Percentiles rank a stretch among this genome's conserved stretches.
Evolutionary conservation across 2,113 vertebrate species (phyloP).

Genomic region (Pachycephala philippinensis): DNA sequence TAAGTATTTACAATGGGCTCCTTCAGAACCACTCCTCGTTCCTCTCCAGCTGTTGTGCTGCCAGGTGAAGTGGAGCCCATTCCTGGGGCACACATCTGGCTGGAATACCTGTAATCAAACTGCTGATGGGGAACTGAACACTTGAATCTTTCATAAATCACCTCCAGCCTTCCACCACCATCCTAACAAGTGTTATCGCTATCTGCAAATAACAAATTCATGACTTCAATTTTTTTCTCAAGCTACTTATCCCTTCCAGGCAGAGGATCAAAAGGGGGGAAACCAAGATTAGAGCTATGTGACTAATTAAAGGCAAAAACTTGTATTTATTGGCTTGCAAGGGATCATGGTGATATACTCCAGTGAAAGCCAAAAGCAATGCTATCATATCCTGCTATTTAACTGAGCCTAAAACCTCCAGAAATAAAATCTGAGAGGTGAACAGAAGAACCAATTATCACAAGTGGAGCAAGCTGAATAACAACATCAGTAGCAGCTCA

Average conservation of each 20-base stretch:
- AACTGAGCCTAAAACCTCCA: background rate
- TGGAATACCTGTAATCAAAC: background rate
- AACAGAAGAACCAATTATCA: background rate
- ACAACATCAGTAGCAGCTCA: background rate
- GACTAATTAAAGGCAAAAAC: background rate
- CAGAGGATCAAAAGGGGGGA: background rate
- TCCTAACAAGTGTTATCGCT: fast-evolving
- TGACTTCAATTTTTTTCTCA: background rate
- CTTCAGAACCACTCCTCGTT: background rate
- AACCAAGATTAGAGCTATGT: background rate
- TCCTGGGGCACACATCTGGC: background rate
- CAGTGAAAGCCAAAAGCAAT: background rate
- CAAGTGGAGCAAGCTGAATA: background rate
- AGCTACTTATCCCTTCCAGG: background rate
- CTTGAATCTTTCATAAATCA: background rate
- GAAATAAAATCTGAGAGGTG: background rate
- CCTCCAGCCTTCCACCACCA: background rate
- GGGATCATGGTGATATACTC: background rate
- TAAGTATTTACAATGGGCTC: background rate
- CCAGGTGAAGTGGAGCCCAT: fast-evolving
- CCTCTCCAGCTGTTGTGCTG: background rate
- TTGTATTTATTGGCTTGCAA: background rate
- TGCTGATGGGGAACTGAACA: background rate
- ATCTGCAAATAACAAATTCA: background rate
- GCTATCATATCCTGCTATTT: background rate